Conservation (phyloP, 2,113 vertebrate species). For the Promerops cafer region DNA sequence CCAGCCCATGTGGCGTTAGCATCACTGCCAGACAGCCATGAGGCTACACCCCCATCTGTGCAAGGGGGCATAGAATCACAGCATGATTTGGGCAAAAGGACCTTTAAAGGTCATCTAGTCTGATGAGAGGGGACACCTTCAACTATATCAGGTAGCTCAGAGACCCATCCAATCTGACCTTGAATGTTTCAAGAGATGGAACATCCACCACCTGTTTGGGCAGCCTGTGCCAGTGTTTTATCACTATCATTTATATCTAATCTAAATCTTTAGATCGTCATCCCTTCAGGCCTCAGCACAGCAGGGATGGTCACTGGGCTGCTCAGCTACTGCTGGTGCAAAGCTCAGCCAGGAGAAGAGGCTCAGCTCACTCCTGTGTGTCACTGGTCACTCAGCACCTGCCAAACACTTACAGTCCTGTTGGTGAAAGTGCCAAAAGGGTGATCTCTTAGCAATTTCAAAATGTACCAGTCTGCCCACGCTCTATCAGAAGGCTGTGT, state of each 20-base stretch:
- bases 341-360: neutral
- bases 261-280: neutral
- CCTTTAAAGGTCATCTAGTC: neutral
- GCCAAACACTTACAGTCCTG: neutral
- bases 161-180: neutral
- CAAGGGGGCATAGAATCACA: neutral
- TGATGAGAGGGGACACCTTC: neutral
- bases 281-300: neutral
- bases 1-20: neutral
- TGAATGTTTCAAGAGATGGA: neutral
- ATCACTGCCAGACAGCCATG: neutral
- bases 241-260: neutral
- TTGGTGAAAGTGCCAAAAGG: neutral
- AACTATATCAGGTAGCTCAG: neutral
- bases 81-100: neutral
- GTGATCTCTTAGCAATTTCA: neutral
- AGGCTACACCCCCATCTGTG: fast-evolving
- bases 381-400: neutral
- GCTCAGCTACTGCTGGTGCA: neutral
- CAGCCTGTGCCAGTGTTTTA: neutral
- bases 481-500: neutral
- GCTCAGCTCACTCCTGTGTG: neutral
- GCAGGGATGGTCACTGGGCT: neutral
- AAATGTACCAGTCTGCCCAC: neutral
- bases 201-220: neutral